phyloP scores from a whole-genome alignment of 2,888 invertebrate species.

The Malthinus seriepunctatus region DNA sequence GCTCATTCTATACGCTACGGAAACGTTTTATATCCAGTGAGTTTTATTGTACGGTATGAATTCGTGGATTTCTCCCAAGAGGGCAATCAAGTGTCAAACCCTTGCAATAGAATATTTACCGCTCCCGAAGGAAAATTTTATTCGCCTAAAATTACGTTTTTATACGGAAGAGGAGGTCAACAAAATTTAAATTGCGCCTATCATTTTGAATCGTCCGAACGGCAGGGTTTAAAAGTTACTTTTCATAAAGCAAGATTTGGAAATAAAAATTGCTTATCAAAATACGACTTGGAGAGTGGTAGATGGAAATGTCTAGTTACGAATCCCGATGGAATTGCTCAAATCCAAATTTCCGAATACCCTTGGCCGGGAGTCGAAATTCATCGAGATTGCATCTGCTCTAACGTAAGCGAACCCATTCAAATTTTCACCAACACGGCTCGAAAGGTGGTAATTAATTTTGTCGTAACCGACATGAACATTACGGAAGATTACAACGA shows the following conservation, averaged over 20 bases:
- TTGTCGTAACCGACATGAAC: slow-evolving; percentile 77
- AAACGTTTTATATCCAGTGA: slow-evolving; percentile 77
- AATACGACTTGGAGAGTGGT: slow-evolving; percentile 65
- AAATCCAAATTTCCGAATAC: slow-evolving; percentile 63
- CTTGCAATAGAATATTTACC: slow-evolving; percentile 66
- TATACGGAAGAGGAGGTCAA: slow-evolving; percentile 80
- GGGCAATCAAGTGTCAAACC: slow-evolving; percentile 65
- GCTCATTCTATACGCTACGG: slow-evolving; percentile 76
- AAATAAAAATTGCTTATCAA: slow-evolving; percentile 67
- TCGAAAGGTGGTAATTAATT: slow-evolving; percentile 71
- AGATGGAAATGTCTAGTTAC: slow-evolving; percentile 69
- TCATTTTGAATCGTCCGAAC: slow-evolving; percentile 72
- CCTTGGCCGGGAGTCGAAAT: slow-evolving; percentile 71
- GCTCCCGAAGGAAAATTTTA: slow-evolving; percentile 60
- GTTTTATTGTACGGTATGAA: slow-evolving; percentile 79
- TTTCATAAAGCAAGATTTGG: slow-evolving; percentile 73
- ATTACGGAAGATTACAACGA: slow-evolving; percentile 79
- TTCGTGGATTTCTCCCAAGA: slow-evolving; percentile 77
- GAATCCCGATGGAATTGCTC: slow-evolving; percentile 44
- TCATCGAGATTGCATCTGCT: slow-evolving; percentile 74
- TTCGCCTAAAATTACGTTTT: slow-evolving; percentile 79
- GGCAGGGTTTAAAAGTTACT: slow-evolving; percentile 70
- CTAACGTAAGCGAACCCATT: slow-evolving; percentile 68
- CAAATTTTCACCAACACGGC: slow-evolving; percentile 71
- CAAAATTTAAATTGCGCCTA: slow-evolving; percentile 75